phyloP scores from a whole-genome alignment of 2,888 invertebrate species.

The Azorinus chamasolen region DNA sequence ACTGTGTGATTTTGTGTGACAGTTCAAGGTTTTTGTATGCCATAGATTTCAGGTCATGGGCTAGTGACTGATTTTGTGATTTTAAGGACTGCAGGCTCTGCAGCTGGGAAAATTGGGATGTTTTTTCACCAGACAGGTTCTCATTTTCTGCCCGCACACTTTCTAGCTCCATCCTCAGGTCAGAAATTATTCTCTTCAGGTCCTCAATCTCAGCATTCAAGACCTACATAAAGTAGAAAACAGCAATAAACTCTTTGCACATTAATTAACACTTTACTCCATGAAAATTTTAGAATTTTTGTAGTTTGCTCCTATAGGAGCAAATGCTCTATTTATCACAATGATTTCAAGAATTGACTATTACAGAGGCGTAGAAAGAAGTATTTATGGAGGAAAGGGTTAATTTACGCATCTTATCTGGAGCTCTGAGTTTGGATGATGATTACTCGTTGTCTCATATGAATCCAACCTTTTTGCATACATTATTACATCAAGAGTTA shows the following conservation, averaged over 20 bases:
- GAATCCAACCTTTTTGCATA: no score
- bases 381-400: no score
- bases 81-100: slow-evolving; percentile 65
- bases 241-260: no score
- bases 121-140: slow-evolving; percentile 55
- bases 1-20: slow-evolving; percentile 66
- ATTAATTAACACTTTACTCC: slow-evolving; percentile 1
- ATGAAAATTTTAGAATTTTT: not conserved
- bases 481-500: no score
- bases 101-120: slow-evolving; percentile 66
- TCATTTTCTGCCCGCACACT: slow-evolving; percentile 65
- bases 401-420: no score
- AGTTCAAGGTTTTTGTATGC: slow-evolving; percentile 79
- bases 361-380: no score
- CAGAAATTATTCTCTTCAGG: slow-evolving; percentile 56
- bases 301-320: no score
- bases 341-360: no score
- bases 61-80: slow-evolving; percentile 67
- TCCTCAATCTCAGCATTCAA: slow-evolving; percentile 65
- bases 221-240: slow-evolving; percentile 42
- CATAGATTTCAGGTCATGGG: slow-evolving; percentile 72
- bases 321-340: no score
- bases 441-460: no score
- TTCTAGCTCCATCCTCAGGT: slow-evolving; percentile 67
- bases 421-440: no score